Base-by-base conservation (phyloP, 2,888 invertebrate genomes). In the Acheta domesticus region DNA sequence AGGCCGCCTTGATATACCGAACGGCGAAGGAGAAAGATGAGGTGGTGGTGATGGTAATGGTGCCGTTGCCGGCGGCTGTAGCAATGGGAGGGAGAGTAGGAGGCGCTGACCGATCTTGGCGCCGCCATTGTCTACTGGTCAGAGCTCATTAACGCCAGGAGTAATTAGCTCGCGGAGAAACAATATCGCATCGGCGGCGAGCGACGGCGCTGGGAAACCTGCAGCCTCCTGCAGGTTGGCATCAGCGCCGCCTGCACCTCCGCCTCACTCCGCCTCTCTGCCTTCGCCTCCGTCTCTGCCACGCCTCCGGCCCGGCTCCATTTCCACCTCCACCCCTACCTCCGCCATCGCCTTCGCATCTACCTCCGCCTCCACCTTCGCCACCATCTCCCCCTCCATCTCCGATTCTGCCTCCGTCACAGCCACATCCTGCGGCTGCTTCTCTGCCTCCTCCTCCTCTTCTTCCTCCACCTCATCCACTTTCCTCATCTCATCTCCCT, bases 161-260 rank as follows among this genome's bases (percentile, higher is more conserved):
- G 62, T 62, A 62, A 62, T 62, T 62, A 62, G 62, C 62, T 62
- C 62, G 14, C 62, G 62, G 62, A 19, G 62, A 62, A 62, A 62
- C 62, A 62, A 62, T 62, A 62, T 62, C 62, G 62, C 62, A 62
- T 62, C 62, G 62, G 62, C 62, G 16, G 62, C 62, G 2, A 62
- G 62, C 12, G 62, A 4, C 23, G 16, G 62, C 62, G 14, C 62
- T 62, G 62, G 62, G 62, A 62, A 62, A 62, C n/a, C n/a, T n/a
- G n/a, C n/a, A n/a, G 62, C 11, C 62, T 62, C 62, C 62, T 62
- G 62, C 62, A 62, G 16, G 36, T 36, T 8, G 36, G 8, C 5
- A 36, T 36, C 36, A 36, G 36, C 36, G 36, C 36, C 36, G 36
- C 36, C 8, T 36, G 36, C 36, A 36, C 36, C 36, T n/a, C n/a